Base-by-base conservation (phyloP, 2,113 vertebrate species). In the Poeciliopsis retropinna region DNA sequence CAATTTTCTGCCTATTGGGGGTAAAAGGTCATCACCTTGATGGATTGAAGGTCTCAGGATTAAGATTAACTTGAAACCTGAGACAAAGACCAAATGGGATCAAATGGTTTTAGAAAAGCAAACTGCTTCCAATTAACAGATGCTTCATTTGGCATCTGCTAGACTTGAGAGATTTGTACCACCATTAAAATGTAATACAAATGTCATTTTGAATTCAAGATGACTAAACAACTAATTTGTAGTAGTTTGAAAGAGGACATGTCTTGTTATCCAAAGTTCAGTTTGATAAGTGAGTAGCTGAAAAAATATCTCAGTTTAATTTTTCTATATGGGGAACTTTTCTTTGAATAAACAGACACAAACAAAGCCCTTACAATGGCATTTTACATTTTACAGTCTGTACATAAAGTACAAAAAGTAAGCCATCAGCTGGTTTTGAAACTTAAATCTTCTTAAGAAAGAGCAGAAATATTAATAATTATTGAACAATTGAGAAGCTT, bases 21-120 rank as follows among this genome's bases (percentile, higher is more conserved):
- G 82, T 87, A 75, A 92, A 84, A 91, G 92, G 92, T 92, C 88
- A 80, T 13, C 69, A 28, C 78, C 80, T 80, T 90, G 89, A 92
- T 88, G 81, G 89, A 92, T 89, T 85, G 84, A 82, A 73, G 88
- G 90, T 86, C 73, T 78, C 70, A 76, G 79, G 65, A 67, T 69
- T 63, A 51, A 34, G 12, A 19, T 71, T 0, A 27, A 29, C 67
- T 74, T 71, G 30, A 74, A 67, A 44, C 32, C 60, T 5, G 6
- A n/a, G 0, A 54, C 17, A 54, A 54, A 54, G 41, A 15, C 44
- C 44, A 57, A 57, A 57, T 25, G 17, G 25, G 51, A 57, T 10
- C 51, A 57, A 57, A 57, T 25, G 25, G 19, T n/a, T n/a, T 57
- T n/a, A n/a, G 25, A n/a, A 19, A 57, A 57, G 17, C 17, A 54